Conservation (phyloP, 2,113 vertebrate genomes). For the Nicator chloris region DNA sequence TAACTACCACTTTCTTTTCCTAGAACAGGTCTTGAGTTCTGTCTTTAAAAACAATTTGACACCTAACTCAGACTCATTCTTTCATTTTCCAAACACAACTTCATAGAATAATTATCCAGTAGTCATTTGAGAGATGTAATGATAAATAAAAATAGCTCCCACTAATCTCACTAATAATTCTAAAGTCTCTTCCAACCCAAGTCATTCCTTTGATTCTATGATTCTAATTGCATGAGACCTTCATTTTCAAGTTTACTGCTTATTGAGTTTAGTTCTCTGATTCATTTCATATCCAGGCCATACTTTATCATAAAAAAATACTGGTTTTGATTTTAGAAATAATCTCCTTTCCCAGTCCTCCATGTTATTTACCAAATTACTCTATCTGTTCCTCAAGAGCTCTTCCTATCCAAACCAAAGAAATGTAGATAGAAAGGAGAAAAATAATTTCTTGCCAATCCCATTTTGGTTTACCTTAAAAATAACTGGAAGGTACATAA, state of each 20-base stretch:
- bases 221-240: background rate
- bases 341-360: background rate
- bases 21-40: background rate
- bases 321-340: background rate
- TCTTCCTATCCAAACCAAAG: background rate
- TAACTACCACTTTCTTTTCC: background rate
- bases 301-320: background rate
- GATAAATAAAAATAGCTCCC: conserved; percentile 50
- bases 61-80: background rate
- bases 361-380: background rate
- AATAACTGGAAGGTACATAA: background rate
- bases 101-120: conserved; percentile 9
- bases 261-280: background rate
- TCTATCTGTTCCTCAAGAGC: background rate
- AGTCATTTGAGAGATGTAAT: conserved; percentile 15
- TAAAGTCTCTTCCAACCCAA: background rate
- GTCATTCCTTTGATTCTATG: background rate
- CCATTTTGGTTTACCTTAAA: background rate
- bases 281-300: background rate
- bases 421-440: background rate
- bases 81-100: conserved; percentile 41
- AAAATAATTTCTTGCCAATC: background rate
- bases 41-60: background rate
- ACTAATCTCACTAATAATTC: background rate
- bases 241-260: background rate